phyloP scores from a whole-genome alignment of 1,140 invertebrate species.

The Vanessa atalanta region DNA sequence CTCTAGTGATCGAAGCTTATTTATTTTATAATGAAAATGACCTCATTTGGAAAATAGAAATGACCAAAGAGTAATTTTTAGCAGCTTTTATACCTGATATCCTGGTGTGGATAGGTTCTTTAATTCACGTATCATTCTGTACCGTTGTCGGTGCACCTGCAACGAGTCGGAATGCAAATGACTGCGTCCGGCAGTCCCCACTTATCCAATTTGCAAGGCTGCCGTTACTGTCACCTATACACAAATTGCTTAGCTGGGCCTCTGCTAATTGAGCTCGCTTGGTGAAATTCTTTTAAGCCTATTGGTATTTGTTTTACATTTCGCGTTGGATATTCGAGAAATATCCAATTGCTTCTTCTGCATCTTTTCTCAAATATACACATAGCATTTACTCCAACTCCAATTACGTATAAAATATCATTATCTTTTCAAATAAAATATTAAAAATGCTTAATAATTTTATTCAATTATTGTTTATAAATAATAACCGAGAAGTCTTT shows the following conservation, averaged over 20 bases:
- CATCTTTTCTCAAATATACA: too few species aligned
- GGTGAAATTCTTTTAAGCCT: constrained; percentile 12
- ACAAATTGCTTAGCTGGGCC: constrained; percentile 33
- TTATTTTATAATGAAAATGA: too few species aligned
- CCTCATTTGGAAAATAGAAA: neutral
- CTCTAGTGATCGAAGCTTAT: too few species aligned
- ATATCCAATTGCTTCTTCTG: neutral
- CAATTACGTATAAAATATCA: too few species aligned
- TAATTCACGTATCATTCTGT: constrained; percentile 19
- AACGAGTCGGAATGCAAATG: constrained; percentile 32
- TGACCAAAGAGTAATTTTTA: neutral
- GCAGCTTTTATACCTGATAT: neutral
- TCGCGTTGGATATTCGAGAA: neutral
- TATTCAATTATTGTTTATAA: too few species aligned
- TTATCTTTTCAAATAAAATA: too few species aligned
- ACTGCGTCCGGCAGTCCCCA: constrained; percentile 28
- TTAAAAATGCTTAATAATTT: too few species aligned
- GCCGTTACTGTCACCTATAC: constrained; percentile 33
- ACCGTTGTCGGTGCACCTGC: constrained; percentile 18
- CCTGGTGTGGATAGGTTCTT: neutral
- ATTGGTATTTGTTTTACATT: neutral
- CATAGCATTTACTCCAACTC: too few species aligned
- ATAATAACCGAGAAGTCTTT: too few species aligned
- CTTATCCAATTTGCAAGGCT: constrained; percentile 38
- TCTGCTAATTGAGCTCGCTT: constrained; percentile 35